Evolutionary conservation across 37 sponge, comb jelly and placozoan species (phyloP), one percentile per base, ranked within the genome.

Genomic region (Haliclona indistincta): DNA sequence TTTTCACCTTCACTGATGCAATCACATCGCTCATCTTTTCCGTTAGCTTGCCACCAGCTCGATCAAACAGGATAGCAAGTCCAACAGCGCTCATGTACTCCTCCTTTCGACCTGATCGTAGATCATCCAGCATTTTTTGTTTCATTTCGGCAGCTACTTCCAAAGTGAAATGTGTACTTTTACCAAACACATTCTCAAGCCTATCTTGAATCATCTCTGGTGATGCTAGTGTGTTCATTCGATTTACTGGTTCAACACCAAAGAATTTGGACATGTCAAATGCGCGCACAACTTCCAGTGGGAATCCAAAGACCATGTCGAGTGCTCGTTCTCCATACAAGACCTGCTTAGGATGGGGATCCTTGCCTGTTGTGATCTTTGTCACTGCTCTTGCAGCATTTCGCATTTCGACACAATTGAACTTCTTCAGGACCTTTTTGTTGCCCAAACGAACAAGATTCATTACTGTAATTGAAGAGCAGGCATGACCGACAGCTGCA

Each of bases 401-500:
- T 47, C 93, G 54, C 64, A 93, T 10, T 0, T 93, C 10, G 30
- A 43, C 69, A 60, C 88, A 93, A 70, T 93, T 83, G 81, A 88
- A 93, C 51, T 65, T 75, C 56, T 84, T 54, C 28, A 68, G 70
- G 22, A 93, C 73, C 58, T 84, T 93, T 37, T 73, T 73, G 67
- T 93, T 93, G 0, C 85, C 88, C 73, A 94, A 67, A 19, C 91
- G 84, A 67, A 94, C 54, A 36, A 94, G 81, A 76, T 94, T 94
- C 85, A 90, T 79, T 32, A 94, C 30, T 36, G 91, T 84, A 25
- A 90, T 68, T 28, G 81, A 54, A n/a, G 95, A 87, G 58, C 77
- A 82, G 5, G 95, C 90, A 44, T 94, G 95, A 0, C 95, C 95
- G 55, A 94, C 5, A 11, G 91, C 91, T 26, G 95, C 95, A 26